Evolutionary conservation across 2,113 vertebrate species (phyloP).

Genomic region (Gulo gulo): DNA sequence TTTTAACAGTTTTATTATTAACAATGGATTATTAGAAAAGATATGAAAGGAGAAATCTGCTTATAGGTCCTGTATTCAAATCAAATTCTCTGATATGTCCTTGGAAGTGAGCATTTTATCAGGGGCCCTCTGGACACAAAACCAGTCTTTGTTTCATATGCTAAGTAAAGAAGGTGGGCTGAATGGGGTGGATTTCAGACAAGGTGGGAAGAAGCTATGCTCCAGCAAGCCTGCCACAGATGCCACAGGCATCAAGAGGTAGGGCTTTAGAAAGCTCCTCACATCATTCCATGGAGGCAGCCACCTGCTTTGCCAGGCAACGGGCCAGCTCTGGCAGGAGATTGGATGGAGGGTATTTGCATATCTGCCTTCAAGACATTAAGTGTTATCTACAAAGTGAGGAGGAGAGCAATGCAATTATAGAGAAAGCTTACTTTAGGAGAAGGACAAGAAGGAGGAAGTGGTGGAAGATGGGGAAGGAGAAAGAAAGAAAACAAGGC

Average conservation of each 20-base stretch:
- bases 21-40: background rate
- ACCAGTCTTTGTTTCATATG: background rate
- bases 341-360: background rate
- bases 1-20: background rate
- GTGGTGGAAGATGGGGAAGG: background rate
- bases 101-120: background rate
- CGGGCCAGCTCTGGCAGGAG: background rate
- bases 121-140: background rate
- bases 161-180: background rate
- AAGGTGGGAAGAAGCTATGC: background rate
- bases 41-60: background rate
- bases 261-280: background rate
- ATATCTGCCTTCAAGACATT: slow-evolving; percentile 27
- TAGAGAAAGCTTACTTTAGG: background rate
- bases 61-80: background rate
- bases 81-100: background rate
- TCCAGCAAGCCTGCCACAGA: background rate
- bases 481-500: background rate
- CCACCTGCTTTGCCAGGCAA: background rate
- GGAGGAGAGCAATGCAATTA: background rate
- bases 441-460: background rate
- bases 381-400: slow-evolving; percentile 24
- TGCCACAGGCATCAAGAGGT: background rate
- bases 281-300: background rate
- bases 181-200: background rate